phyloP scores from a whole-genome alignment of 2,888 invertebrate genomes.

The Lasioglossum figueresi region DNA sequence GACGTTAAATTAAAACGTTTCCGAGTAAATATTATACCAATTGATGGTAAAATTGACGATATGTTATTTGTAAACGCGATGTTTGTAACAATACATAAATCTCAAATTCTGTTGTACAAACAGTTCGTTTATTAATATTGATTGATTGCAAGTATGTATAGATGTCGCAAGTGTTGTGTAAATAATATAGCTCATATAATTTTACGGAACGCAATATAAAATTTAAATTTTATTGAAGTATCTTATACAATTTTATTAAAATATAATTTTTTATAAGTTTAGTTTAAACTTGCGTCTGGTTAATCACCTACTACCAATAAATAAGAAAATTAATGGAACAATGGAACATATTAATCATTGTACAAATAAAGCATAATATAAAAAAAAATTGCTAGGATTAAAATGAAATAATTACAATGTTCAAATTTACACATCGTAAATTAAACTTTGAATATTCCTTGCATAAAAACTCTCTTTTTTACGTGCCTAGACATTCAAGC shows the following conservation, averaged over 20 bases:
- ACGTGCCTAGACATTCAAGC: not conserved
- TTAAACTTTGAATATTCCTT: not conserved
- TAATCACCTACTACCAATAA: not conserved
- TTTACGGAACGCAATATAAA: not conserved
- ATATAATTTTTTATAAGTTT: not conserved
- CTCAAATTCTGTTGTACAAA: not conserved
- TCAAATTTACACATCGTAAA: not conserved
- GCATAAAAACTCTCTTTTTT: not conserved
- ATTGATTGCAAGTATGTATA: not conserved
- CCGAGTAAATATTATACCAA: not conserved
- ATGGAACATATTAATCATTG: not conserved
- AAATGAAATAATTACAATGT: not conserved
- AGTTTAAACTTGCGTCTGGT: not conserved
- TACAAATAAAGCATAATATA: not conserved
- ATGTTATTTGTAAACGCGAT: not conserved
- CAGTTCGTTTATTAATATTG: not conserved
- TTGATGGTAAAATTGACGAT: not conserved
- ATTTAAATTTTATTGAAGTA: not conserved
- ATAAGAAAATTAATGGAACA: not conserved
- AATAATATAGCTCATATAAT: not conserved
- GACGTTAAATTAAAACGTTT: not conserved
- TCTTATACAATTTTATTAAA: not conserved
- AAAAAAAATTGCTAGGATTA: not conserved
- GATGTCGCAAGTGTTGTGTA: not conserved
- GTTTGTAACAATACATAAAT: not conserved